phyloP scores from a whole-genome alignment of 2,797 vertebrate species.

The Spinibarbus caldwelli region DNA sequence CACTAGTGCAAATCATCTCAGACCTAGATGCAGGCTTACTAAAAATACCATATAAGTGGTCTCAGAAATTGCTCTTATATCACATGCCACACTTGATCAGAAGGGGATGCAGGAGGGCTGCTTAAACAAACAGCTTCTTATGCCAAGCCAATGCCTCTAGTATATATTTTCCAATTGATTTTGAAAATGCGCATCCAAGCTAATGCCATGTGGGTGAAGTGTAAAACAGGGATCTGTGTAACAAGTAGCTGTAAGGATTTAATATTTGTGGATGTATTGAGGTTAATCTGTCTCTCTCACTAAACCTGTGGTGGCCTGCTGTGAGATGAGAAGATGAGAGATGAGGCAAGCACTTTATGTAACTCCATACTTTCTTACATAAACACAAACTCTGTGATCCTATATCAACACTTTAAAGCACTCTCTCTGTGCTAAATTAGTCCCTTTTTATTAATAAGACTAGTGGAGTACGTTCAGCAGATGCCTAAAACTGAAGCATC shows the following conservation, averaged over 20 bases:
- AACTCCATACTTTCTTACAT: constrained; percentile 42
- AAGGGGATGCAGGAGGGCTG: background rate
- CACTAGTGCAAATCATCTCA: constrained; percentile 4
- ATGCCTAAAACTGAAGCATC: constrained; percentile 40
- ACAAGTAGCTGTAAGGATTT: constrained; percentile 54
- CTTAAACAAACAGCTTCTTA: constrained; percentile 18
- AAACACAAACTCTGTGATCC: constrained; percentile 32
- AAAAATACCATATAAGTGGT: constrained; percentile 22
- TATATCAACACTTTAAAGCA: constrained; percentile 14
- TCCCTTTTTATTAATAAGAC: constrained; percentile 16
- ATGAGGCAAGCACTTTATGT: constrained; percentile 48
- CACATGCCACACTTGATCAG: background rate
- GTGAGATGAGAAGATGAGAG: constrained; percentile 51
- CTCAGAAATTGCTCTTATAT: constrained; percentile 1
- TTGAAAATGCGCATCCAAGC: constrained; percentile 22
- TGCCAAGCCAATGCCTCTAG: background rate
- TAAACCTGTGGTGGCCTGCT: constrained; percentile 53
- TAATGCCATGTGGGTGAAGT: constrained; percentile 32
- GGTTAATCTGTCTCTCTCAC: constrained; percentile 61
- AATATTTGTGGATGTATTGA: constrained; percentile 58
- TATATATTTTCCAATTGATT: constrained; percentile 29
- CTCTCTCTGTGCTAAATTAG: background rate
- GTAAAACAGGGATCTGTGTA: constrained; percentile 16
- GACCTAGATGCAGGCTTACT: constrained; percentile 18
- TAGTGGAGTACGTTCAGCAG: background rate